Evolutionary conservation across 2,113 vertebrate species (phyloP), one percentile per base, ranked within the genome.

Genomic region (Pagrus major): DNA sequence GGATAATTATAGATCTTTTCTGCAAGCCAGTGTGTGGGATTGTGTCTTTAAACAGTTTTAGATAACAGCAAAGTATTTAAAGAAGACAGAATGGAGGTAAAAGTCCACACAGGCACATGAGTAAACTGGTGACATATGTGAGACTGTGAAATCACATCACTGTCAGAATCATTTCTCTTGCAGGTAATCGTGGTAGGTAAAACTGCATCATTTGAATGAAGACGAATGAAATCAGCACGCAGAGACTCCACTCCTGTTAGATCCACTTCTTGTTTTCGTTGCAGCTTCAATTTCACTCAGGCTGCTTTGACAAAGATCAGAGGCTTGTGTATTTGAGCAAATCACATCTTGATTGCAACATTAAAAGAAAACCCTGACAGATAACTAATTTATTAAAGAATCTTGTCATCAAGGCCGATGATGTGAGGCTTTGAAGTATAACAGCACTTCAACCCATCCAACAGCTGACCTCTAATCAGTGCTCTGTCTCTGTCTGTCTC

Each of bases 231-330:
- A 18, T 18, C 35, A 6, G 65, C 2, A 4, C 21, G 1, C 35
- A 2, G 14, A 79, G 51, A 67, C 44, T 74, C 82, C 49, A 11
- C 37, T 90, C 67, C 85, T 49, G 3, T 8, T 11, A n/a, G 0
- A 42, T 93, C 90, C 89, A 88, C 9, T 76, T 78, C 90, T 71
- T 44, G 66, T 82, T 92, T 92, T 92, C 25, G 2, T 14, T 35
- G 16, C 35, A 74, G 51, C 86, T 49, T 47, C 47, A 72, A 9
- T 79, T 78, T 63, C 25, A 25, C 69, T 69, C 16, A 12, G 59
- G 61, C 68, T 33, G 56, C 71, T 85, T 76, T 75, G 71, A 64
- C 35, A 51, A 37, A 69, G 44, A 72, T 61, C 75, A 68, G 37
- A 68, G 21, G 25, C 41, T 76, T 39, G 41, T 68, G 42, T 27